These are phyloP conservation scores for Ifrita kowaldi DNA, from an alignment of 2,113 vertebrate species.

Conservation along the genomic window DNA sequence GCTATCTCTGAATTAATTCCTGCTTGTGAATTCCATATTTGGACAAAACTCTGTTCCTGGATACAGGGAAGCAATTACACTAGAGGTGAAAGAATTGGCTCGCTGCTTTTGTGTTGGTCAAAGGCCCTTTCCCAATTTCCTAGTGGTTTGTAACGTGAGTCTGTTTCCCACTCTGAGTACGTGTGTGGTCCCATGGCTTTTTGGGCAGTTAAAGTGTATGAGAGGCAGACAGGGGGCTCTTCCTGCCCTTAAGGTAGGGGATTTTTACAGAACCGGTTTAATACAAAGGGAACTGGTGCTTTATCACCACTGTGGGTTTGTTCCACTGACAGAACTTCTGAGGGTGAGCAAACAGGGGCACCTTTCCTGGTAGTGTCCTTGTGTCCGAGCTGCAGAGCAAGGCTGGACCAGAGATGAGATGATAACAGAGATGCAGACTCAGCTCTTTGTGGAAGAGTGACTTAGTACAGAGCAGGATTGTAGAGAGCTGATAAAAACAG, in stretches of 20 bases:
- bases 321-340: background rate
- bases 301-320: background rate
- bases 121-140: background rate
- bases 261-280: background rate
- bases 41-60: background rate
- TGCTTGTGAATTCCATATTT: background rate
- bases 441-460: background rate
- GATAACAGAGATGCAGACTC: background rate
- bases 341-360: background rate
- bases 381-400: background rate
- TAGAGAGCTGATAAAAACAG: background rate
- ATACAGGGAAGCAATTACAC: background rate
- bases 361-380: background rate
- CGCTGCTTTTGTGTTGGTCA: background rate
- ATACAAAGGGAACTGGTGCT: background rate
- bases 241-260: no score
- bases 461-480: background rate
- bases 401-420: background rate
- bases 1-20: background rate
- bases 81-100: background rate
- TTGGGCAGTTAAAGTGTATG: background rate
- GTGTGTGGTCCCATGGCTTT: background rate
- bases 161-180: background rate
- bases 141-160: background rate
- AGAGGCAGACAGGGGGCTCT: background rate